Percentiles rank a stretch among this genome's conserved stretches.
phyloP scores from a whole-genome alignment of 2,888 invertebrate genomes.

The Patella caerulea region DNA sequence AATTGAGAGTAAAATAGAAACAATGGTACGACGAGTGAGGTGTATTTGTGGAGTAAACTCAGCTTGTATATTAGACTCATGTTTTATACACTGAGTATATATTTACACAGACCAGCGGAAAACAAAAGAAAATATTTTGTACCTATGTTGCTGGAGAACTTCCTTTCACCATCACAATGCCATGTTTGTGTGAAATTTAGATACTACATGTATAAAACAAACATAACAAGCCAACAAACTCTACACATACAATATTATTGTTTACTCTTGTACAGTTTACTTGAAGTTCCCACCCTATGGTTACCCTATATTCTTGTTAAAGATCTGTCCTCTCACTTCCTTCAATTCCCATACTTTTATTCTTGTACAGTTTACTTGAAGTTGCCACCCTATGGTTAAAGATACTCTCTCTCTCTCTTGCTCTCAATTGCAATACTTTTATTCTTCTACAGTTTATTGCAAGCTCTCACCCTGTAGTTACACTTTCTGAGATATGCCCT shows the following conservation, averaged over 20 bases:
- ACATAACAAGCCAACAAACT: conserved; percentile 7
- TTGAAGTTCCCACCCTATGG: neutral
- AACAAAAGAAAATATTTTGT: neutral
- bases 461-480: neutral
- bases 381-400: neutral
- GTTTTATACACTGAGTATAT: conserved; percentile 10
- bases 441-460: neutral
- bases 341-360: neutral
- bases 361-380: neutral
- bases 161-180: neutral
- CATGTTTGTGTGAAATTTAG: conserved; percentile 11
- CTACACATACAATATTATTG: conserved; percentile 9
- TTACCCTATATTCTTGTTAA: neutral
- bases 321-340: too few relatives aligned
- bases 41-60: conserved; percentile 17
- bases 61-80: conserved; percentile 16
- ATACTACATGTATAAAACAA: conserved; percentile 9
- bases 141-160: neutral
- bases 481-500: too few relatives aligned
- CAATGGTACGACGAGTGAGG: neutral
- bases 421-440: neutral
- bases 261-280: neutral
- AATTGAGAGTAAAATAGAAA: neutral
- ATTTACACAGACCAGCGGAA: too few relatives aligned
- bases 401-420: too few relatives aligned